A percentile compares a stretch with the other conserved stretches of the same genome.
Evolutionary conservation across 2,797 vertebrate genomes (phyloP).

Genomic region (Mormyrus proboscirostris): DNA sequence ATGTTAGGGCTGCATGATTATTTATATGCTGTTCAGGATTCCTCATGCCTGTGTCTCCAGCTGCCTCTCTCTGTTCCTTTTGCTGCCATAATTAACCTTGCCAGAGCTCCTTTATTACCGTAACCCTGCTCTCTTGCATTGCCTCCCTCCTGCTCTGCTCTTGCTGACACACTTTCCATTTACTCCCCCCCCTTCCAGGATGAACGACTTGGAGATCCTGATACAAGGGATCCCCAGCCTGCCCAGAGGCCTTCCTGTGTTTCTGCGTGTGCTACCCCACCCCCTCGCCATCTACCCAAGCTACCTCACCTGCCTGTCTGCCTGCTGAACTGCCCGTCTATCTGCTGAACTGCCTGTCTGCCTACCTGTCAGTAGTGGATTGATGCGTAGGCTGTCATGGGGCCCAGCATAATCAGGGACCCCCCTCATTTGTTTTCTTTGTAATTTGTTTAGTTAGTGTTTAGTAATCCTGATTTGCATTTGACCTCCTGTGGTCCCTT

Average conservation of each 20-base stretch:
- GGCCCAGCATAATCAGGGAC: neutral
- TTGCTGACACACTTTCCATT: neutral
- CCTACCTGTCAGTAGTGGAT: neutral
- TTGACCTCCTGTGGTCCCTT: neutral
- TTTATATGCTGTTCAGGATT: neutral
- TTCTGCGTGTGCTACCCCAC: too few relatives aligned
- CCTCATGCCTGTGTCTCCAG: neutral
- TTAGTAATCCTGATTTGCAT: neutral
- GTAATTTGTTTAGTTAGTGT: neutral
- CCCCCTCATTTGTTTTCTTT: neutral
- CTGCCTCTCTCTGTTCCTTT: neutral
- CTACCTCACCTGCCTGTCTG: too few relatives aligned
- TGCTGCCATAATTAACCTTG: neutral
- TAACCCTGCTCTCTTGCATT: neutral
- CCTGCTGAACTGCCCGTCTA: too few relatives aligned
- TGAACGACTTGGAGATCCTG: neutral
- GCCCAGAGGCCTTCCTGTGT: too few relatives aligned
- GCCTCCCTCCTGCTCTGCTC: neutral
- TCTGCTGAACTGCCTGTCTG: neutral
- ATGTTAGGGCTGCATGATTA: neutral
- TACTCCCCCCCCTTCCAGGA: neutral
- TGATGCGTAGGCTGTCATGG: neutral
- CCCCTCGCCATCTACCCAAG: too few relatives aligned
- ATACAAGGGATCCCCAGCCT: neutral
- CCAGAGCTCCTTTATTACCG: neutral